Percentiles rank a stretch among this genome's conserved stretches.
phyloP scores from a whole-genome alignment of 2,888 invertebrate genomes.

The Apamea crenata region DNA sequence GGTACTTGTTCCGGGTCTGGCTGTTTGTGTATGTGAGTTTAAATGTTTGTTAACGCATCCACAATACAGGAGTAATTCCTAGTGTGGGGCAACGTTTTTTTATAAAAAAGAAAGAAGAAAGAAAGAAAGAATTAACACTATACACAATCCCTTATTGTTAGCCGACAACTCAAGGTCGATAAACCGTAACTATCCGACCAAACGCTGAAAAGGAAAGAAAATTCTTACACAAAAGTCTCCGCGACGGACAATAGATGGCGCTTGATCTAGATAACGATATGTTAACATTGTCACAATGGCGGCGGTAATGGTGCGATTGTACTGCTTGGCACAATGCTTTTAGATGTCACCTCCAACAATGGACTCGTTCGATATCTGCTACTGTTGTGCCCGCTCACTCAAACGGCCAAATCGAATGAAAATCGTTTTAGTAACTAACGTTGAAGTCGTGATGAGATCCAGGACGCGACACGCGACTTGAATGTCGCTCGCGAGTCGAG shows the following conservation, averaged over 20 bases:
- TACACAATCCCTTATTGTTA: slow-evolving; percentile 45
- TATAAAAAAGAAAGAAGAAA: no score
- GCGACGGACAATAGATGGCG: slow-evolving; percentile 89
- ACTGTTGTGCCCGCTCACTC: slow-evolving; percentile 84
- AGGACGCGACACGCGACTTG: slow-evolving; percentile 17
- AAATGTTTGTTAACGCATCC: no score
- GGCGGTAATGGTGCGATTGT: slow-evolving; percentile 89
- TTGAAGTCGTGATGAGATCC: slow-evolving; percentile 39
- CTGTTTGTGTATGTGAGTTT: no score
- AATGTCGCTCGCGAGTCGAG: slow-evolving; percentile 1
- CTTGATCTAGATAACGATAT: slow-evolving; percentile 90
- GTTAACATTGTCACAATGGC: slow-evolving; percentile 90
- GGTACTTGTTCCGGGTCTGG: no score
- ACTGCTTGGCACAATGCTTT: slow-evolving; percentile 88
- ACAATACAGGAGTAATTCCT: no score
- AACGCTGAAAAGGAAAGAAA: slow-evolving; percentile 78
- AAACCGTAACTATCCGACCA: slow-evolving; percentile 75
- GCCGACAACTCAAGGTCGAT: slow-evolving; percentile 63
- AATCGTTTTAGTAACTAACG: slow-evolving; percentile 72
- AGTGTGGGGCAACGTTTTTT: no score
- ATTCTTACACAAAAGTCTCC: slow-evolving; percentile 83
- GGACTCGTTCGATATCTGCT: slow-evolving; percentile 85
- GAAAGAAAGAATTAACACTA: slow-evolving; percentile 55
- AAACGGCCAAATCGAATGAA: slow-evolving; percentile 80
- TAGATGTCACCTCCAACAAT: slow-evolving; percentile 88